Conservation (phyloP, 2,888 invertebrate genomes). For the Hypena proboscidalis region DNA sequence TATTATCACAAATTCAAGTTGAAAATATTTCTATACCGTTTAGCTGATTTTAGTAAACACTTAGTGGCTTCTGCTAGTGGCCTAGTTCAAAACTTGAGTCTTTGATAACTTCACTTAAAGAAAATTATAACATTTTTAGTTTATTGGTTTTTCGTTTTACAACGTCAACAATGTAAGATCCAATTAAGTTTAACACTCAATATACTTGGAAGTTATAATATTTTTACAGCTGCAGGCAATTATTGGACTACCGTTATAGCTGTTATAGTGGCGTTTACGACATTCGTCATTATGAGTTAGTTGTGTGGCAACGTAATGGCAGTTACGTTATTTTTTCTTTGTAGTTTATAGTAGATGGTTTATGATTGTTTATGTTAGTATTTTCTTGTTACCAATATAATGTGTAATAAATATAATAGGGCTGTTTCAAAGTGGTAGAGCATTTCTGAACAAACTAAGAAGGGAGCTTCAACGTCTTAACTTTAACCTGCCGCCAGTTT, state of each 20-base stretch:
- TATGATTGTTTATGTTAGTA: not conserved
- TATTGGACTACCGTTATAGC: slow-evolving; percentile 8
- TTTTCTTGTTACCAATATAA: not conserved
- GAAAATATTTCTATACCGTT: too few species aligned
- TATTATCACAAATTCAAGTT: too few species aligned
- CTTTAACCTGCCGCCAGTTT: too few species aligned
- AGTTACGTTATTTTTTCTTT: not conserved
- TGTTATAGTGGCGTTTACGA: slow-evolving; percentile 11
- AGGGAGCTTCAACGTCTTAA: too few species aligned
- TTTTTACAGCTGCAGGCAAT: slow-evolving; percentile 12
- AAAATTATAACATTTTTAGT: too few species aligned
- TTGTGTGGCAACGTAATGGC: slow-evolving; percentile 1
- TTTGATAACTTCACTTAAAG: too few species aligned
- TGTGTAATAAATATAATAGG: not conserved
- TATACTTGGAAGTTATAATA: slow-evolving; percentile 4
- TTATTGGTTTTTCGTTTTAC: too few species aligned
- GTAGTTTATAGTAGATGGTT: not conserved
- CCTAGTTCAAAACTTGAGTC: too few species aligned
- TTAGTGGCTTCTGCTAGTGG: too few species aligned
- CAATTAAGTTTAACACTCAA: slow-evolving; percentile 8
- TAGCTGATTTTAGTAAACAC: too few species aligned
- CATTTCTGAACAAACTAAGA: too few species aligned
- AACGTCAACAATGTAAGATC: not conserved
- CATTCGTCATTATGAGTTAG: slow-evolving; percentile 7
- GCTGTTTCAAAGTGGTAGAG: too few species aligned